These are phyloP conservation scores for Bos javanicus DNA, from an alignment of 2,113 vertebrate genomes.

Conservation along the genomic window DNA sequence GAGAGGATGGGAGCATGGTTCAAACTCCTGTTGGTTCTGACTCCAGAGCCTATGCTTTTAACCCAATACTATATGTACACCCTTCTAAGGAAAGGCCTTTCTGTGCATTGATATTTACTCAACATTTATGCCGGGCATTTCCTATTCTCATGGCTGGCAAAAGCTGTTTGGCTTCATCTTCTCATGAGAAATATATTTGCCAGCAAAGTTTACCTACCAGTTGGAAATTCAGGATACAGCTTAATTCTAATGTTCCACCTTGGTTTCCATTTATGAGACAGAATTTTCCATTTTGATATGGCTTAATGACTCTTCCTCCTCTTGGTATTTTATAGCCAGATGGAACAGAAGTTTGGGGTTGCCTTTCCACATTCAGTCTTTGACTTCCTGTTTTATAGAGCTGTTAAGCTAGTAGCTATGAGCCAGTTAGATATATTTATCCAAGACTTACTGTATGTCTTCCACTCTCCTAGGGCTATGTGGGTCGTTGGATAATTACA, in stretches of 20 bases:
- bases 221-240: not conserved
- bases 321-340: conserved; percentile 29
- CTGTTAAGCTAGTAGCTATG: not conserved
- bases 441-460: not conserved
- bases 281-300: conserved; percentile 31
- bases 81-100: not conserved
- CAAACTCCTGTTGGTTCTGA: not conserved
- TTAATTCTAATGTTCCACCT: conserved; percentile 22
- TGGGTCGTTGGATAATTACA: not conserved
- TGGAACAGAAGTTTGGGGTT: conserved; percentile 34
- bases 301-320: conserved; percentile 16
- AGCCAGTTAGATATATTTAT: not conserved
- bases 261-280: not conserved
- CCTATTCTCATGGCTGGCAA: not conserved
- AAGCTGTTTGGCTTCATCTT: not conserved
- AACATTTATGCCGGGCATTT: not conserved
- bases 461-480: not conserved
- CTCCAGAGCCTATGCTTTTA: not conserved
- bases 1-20: not conserved
- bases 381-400: conserved; percentile 14
- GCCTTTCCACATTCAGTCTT: conserved; percentile 29
- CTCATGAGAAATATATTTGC: not conserved
- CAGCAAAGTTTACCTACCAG: conserved; percentile 20
- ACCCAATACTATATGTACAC: fast-evolving
- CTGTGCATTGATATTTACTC: not conserved